Evolutionary conservation across 2,888 invertebrate genomes (phyloP).

Genomic region (Leptinotarsa juncta): DNA sequence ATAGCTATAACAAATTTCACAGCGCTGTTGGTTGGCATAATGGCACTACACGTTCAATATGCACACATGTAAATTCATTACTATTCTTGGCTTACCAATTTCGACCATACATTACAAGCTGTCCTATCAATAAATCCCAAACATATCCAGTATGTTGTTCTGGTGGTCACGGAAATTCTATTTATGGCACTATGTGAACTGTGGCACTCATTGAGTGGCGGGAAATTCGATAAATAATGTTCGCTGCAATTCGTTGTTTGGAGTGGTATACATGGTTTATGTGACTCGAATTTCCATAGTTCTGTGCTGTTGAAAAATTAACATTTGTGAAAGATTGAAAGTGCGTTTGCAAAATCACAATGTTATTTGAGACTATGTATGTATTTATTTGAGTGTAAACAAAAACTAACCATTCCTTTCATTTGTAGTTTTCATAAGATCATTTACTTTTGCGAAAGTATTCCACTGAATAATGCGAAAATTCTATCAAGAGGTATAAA

Average conservation of each 20-base stretch:
- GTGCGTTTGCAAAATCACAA: not conserved
- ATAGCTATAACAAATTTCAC: conserved; percentile 7
- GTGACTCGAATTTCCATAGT: no score
- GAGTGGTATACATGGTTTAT: not conserved
- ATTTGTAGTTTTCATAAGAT: no score
- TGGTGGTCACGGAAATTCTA: not conserved
- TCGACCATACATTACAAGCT: conserved; percentile 8
- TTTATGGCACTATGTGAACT: not conserved
- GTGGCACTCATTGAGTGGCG: not conserved
- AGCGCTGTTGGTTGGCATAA: conserved; percentile 19
- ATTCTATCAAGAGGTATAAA: no score
- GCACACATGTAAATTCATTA: conserved; percentile 25
- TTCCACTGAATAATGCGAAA: no score
- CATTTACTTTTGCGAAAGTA: no score
- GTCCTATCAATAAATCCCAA: conserved; percentile 17
- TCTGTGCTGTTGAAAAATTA: no score
- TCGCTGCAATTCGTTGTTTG: not conserved
- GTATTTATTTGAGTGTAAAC: no score
- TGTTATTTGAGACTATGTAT: not conserved
- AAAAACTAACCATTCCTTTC: no score
- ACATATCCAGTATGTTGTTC: not conserved
- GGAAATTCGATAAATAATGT: not conserved
- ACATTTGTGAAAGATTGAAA: no score
- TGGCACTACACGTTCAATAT: conserved; percentile 19
- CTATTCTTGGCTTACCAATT: conserved; percentile 20